These are phyloP conservation scores for Corvus moneduloides DNA, from an alignment of 2,113 vertebrate genomes.

Conservation along the genomic window DNA sequence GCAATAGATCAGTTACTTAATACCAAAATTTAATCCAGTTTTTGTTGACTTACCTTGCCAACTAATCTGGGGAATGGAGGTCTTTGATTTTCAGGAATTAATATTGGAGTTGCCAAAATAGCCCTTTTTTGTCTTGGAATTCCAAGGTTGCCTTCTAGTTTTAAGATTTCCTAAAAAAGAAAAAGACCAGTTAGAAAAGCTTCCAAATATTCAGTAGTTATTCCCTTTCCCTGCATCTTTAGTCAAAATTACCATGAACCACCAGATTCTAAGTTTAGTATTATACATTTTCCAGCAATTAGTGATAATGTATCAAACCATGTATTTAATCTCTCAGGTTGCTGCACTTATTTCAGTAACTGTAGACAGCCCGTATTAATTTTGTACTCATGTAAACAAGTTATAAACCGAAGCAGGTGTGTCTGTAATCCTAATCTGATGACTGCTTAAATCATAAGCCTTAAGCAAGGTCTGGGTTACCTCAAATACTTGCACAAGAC, in stretches of 20 bases:
- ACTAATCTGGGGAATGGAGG: conserved; percentile 86
- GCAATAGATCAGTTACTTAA: not conserved
- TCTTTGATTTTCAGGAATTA: conserved; percentile 92
- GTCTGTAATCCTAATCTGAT: not conserved
- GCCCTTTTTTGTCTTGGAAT: conserved; percentile 86
- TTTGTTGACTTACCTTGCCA: conserved; percentile 84
- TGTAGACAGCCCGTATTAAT: not conserved
- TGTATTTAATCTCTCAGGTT: not conserved
- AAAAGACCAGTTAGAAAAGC: not conserved
- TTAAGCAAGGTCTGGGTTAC: not conserved
- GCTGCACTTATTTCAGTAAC: not conserved
- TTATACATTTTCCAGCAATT: not conserved
- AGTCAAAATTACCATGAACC: not conserved
- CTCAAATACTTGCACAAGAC: not conserved
- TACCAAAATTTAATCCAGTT: not conserved
- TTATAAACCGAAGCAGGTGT: not conserved
- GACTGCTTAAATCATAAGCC: not conserved
- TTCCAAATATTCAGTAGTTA: not conserved
- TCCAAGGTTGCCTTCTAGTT: conserved; percentile 73
- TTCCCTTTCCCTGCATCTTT: not conserved
- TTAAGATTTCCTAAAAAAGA: conserved; percentile 81
- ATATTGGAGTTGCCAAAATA: conserved; percentile 86
- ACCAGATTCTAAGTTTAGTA: not conserved
- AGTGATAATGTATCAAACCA: not conserved
- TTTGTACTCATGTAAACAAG: not conserved